Evolutionary conservation across 2,888 invertebrate species (phyloP).

Genomic region (Tachystola acroxantha): DNA sequence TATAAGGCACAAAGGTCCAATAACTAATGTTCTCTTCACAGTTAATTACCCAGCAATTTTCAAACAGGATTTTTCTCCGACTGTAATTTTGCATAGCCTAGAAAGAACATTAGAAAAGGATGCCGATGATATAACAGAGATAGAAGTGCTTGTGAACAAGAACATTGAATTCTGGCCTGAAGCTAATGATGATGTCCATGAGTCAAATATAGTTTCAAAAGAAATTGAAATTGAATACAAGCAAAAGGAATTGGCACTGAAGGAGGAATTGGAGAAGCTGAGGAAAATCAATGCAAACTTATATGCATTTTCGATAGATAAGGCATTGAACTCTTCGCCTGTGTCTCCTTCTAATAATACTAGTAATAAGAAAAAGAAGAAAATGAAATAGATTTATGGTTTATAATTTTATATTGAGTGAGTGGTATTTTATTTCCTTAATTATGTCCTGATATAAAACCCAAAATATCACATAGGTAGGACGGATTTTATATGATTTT

Average conservation of each 20-base stretch:
- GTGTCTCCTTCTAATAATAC: conserved; percentile 16
- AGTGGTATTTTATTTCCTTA: neutral
- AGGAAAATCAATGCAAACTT: conserved; percentile 79
- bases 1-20: conserved; percentile 84
- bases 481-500: too few species aligned
- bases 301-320: conserved; percentile 73
- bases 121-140: conserved; percentile 60
- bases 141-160: conserved; percentile 53
- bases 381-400: conserved; percentile 8
- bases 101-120: conserved; percentile 80
- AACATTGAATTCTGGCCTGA: conserved; percentile 63
- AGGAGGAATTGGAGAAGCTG: conserved; percentile 71
- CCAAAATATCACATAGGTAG: too few species aligned
- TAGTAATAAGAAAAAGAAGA: conserved; percentile 39
- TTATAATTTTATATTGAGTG: neutral
- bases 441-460: too few species aligned
- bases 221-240: conserved; percentile 35
- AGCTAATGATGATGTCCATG: conserved; percentile 16
- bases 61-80: conserved; percentile 76
- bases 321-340: conserved; percentile 46
- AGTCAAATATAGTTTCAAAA: conserved; percentile 24
- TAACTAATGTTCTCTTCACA: conserved; percentile 84
- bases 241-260: conserved; percentile 43
- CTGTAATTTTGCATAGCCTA: conserved; percentile 77
- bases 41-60: conserved; percentile 79